Evolutionary conservation across 1,140 invertebrate species (phyloP), one percentile per base, ranked within the genome.

Genomic region (Pseudomyrmex gracilis): DNA sequence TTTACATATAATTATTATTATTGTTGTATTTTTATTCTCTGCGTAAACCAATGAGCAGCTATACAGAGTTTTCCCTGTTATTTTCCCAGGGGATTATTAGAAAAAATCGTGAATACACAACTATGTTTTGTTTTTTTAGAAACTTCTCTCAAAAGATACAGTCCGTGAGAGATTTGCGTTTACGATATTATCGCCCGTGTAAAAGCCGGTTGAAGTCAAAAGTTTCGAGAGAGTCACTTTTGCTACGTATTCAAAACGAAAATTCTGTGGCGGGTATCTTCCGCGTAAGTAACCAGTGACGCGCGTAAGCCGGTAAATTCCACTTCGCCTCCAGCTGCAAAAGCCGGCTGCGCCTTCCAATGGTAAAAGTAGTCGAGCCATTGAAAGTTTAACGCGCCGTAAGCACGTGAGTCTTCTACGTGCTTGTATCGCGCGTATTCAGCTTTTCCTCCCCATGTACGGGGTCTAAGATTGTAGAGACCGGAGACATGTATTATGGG

Each of bases 361-460:
- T 88, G 70, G 78, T 83, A 85, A 90, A 90, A 89, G 84, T 89
- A 87, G 76, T 84, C 71, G 47, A 85, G 70, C 85, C 85, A 90
- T 90, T 90, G 89, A 90, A 90, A 89, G 83, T 90, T 90, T 90
- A 90, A 90, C 87, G 87, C 88, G 82, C 83, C 87, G 82, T 90
- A 84, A 90, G 89, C 82, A 86, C 83, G 82, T 87, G 84, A 87
- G 47, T 53, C 74, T 82, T 83, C 87, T 53, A 53, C 64, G 71
- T 84, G 87, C 58, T 74, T 51, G 77, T 74, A 87, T 89, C 85
- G 84, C 34, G 87, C 87, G 70, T 71, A 90, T 89, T 85, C 89
- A 90, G 89, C 89, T 87, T 84, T 90, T 88, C 73, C 85, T 63
- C 43, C 71, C 12, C 63, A 58, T 61, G 34, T 34, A 34, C 55